These are phyloP conservation scores for Brenthis hecate DNA, from an alignment of 2,888 invertebrate species.

Conservation along the genomic window DNA sequence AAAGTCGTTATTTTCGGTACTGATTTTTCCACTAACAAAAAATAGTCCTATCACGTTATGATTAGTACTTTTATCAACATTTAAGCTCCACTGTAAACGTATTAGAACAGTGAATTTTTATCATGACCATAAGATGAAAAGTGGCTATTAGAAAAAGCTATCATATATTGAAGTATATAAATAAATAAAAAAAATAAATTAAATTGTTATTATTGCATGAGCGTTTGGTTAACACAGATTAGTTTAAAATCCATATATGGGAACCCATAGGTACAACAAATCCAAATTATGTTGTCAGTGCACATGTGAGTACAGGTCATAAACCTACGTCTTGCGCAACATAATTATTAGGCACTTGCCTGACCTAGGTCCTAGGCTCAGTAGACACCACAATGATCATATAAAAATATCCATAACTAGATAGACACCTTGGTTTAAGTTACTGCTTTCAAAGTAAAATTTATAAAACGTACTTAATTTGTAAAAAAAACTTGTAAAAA, in stretches of 20 bases:
- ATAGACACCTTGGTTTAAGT: too few relatives aligned
- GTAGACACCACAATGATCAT: too few relatives aligned
- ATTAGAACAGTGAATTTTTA: not conserved
- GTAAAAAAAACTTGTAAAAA: too few relatives aligned
- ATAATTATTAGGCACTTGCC: slow-evolving; percentile 12
- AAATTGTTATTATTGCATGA: not conserved
- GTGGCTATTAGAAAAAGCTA: not conserved
- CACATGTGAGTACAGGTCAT: slow-evolving; percentile 30
- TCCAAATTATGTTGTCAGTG: slow-evolving; percentile 21
- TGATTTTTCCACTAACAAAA: not conserved
- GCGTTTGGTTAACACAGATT: slow-evolving; percentile 6
- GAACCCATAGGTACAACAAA: slow-evolving; percentile 10
- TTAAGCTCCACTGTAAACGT: not conserved
- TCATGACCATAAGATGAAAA: not conserved
- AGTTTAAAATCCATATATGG: slow-evolving; percentile 19
- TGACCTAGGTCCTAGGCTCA: too few relatives aligned
- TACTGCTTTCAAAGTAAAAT: too few relatives aligned
- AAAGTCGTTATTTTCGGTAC: not conserved
- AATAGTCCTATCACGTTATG: not conserved
- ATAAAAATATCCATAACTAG: too few relatives aligned
- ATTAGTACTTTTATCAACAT: not conserved
- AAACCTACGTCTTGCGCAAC: slow-evolving; percentile 26
- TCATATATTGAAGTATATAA: not conserved
- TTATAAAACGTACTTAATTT: too few relatives aligned
- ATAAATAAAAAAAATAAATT: not conserved